These are phyloP conservation scores for Cepaea hortensis DNA, from an alignment of 2,888 invertebrate species.

Conservation along the genomic window DNA sequence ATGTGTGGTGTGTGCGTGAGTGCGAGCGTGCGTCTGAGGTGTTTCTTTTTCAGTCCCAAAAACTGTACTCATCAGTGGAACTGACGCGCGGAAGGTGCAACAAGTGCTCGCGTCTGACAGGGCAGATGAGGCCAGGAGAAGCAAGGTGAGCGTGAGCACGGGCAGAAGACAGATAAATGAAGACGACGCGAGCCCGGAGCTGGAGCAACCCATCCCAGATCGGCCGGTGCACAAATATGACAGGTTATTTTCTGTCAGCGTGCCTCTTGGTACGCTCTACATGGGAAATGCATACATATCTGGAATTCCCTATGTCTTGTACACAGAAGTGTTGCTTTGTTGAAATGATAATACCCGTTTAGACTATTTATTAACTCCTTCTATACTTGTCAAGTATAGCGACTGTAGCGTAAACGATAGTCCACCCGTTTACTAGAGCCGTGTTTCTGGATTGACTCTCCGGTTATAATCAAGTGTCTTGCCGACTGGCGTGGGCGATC, in stretches of 20 bases:
- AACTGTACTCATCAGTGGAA: not conserved
- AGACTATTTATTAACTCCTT: too few species aligned
- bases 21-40: too few species aligned
- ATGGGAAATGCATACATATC: not conserved
- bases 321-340: not conserved
- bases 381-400: too few species aligned
- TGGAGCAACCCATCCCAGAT: constrained; percentile 25
- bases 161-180: constrained; percentile 10
- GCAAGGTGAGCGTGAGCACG: constrained; percentile 8
- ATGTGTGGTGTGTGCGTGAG: too few species aligned
- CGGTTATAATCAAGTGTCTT: too few species aligned
- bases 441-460: too few species aligned
- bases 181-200: constrained; percentile 21
- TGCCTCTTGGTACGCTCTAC: constrained; percentile 13
- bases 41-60: not conserved
- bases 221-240: constrained; percentile 41
- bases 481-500: too few species aligned
- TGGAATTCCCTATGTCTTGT: not conserved
- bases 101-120: constrained; percentile 32
- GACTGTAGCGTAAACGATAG: too few species aligned
- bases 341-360: not conserved
- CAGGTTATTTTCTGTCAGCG: constrained; percentile 36
- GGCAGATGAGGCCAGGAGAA: constrained; percentile 17
- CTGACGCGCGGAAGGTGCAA: constrained; percentile 22
- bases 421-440: too few species aligned